These are phyloP conservation scores for Crossaster papposus DNA, from an alignment of 53 echinoderm and acorn worm genomes.

Conservation along the genomic window DNA sequence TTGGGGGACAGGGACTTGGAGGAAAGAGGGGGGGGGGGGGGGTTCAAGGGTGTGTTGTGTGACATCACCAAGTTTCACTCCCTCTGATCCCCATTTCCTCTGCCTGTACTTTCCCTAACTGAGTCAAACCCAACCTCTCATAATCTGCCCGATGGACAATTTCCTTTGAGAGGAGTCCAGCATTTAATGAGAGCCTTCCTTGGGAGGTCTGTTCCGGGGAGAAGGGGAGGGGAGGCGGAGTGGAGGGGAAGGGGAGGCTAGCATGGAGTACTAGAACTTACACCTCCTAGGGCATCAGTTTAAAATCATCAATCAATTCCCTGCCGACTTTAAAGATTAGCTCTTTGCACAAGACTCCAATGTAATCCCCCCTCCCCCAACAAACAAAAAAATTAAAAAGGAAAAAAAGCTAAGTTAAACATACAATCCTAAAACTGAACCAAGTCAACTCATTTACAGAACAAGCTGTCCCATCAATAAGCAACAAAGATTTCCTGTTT, in stretches of 20 bases:
- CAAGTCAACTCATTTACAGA: neutral
- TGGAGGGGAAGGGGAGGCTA: neutral
- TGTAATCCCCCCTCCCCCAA: no score
- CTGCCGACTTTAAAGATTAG: neutral
- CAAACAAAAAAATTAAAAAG: no score
- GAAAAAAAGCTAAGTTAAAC: neutral
- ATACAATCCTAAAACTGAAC: neutral
- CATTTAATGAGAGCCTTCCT: conserved; percentile 55
- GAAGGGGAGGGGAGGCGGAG: neutral
- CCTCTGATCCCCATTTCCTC: conserved; percentile 11
- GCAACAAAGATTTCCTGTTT: neutral
- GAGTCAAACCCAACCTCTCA: neutral
- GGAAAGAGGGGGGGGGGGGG: neutral
- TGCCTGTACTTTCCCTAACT: neutral
- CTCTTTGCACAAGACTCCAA: neutral
- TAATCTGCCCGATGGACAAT: conserved; percentile 21
- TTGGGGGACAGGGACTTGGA: neutral
- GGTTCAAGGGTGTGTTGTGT: neutral
- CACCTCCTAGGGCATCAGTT: neutral
- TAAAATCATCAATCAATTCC: neutral
- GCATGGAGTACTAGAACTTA: neutral
- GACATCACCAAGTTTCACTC: neutral
- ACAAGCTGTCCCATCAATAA: neutral
- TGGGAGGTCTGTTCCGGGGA: conserved; percentile 3
- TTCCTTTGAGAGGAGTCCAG: conserved; percentile 19